These are phyloP conservation scores for Poecilia gillii DNA, from an alignment of 2,797 vertebrate genomes.

Conservation along the genomic window DNA sequence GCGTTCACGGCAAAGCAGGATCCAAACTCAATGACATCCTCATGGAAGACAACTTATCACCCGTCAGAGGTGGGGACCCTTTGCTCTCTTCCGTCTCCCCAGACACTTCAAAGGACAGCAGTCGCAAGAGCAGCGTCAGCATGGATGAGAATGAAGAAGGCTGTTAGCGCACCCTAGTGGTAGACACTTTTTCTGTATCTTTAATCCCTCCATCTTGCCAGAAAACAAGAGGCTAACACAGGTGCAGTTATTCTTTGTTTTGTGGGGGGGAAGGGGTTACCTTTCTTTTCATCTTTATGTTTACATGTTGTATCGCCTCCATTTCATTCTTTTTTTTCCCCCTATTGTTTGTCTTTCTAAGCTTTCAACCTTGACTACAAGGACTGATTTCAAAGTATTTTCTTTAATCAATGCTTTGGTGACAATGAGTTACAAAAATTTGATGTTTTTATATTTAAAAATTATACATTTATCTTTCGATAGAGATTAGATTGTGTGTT, in stretches of 20 bases:
- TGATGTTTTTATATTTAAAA: constrained; percentile 71
- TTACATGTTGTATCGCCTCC: constrained; percentile 64
- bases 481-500: constrained; percentile 63
- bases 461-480: constrained; percentile 65
- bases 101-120: constrained; percentile 90
- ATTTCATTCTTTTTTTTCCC: constrained; percentile 47
- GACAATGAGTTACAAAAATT: constrained; percentile 71
- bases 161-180: constrained; percentile 87
- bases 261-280: neutral
- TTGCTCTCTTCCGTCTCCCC: constrained; percentile 91
- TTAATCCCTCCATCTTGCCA: constrained; percentile 54
- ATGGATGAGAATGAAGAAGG: constrained; percentile 93
- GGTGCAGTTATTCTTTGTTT: constrained; percentile 41
- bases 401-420: constrained; percentile 72
- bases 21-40: constrained; percentile 92
- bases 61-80: constrained; percentile 86
- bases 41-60: constrained; percentile 93
- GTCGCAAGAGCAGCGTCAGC: constrained; percentile 92
- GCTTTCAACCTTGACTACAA: constrained; percentile 67
- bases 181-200: constrained; percentile 33
- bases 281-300: constrained; percentile 36
- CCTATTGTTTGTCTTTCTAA: constrained; percentile 47
- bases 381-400: constrained; percentile 66
- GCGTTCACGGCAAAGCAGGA: constrained; percentile 82
- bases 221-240: constrained; percentile 35